Percentiles rank a stretch among this genome's conserved stretches.
These are phyloP conservation scores for Indicator maculatus DNA, from an alignment of 2,113 vertebrate genomes.

Conservation along the genomic window DNA sequence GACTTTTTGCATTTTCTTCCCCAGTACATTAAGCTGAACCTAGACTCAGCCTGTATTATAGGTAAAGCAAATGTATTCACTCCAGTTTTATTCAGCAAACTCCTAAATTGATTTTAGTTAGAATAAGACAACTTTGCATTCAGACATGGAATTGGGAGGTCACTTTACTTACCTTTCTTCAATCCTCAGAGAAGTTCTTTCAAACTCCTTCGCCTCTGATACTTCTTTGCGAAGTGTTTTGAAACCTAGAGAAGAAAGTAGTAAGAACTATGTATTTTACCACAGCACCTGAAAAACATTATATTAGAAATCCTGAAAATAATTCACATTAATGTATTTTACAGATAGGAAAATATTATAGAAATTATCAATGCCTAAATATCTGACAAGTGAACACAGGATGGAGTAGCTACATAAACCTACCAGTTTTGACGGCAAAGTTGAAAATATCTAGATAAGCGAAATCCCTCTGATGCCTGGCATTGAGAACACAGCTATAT, in stretches of 20 bases:
- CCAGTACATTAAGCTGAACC: not conserved
- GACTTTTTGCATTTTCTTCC: not conserved
- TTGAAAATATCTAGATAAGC: not conserved
- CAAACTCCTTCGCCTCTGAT: not conserved
- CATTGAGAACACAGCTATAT: not conserved
- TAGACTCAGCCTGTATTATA: not conserved
- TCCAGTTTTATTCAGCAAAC: not conserved
- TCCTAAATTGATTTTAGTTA: not conserved
- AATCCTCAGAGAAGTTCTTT: not conserved
- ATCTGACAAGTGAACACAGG: not conserved
- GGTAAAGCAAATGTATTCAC: not conserved
- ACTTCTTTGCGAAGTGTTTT: not conserved
- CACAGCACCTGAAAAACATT: not conserved
- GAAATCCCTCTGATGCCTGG: not conserved
- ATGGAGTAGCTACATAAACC: not conserved
- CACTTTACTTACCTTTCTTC: not conserved
- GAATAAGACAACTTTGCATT: not conserved
- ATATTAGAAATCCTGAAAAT: not conserved
- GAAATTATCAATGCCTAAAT: not conserved
- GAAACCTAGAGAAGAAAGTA: not conserved
- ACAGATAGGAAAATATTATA: not conserved
- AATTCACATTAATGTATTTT: not conserved
- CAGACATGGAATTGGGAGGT: not conserved
- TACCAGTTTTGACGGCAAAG: not conserved
- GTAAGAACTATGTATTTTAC: not conserved